A percentile compares a stretch with the other conserved stretches of the same genome.
phyloP scores from a whole-genome alignment of 2,888 invertebrate genomes.

The Tethea ocularis region DNA sequence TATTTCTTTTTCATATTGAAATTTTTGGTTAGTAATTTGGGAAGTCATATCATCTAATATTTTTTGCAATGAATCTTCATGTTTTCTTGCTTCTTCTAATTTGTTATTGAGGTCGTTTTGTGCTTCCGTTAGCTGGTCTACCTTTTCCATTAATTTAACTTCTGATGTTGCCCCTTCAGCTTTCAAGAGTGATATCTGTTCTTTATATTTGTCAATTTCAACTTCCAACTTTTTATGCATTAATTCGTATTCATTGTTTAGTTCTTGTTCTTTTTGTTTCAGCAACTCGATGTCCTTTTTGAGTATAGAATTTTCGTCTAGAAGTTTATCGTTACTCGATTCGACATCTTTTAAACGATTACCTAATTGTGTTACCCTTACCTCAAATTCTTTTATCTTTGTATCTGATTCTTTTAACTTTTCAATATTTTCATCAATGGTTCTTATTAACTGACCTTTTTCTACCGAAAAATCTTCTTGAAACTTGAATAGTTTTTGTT shows the following conservation, averaged over 20 bases:
- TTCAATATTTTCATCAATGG: conserved; percentile 64
- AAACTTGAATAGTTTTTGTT: conserved; percentile 73
- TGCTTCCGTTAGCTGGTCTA: conserved; percentile 76
- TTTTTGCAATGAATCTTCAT: conserved; percentile 78
- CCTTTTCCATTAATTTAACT: conserved; percentile 77
- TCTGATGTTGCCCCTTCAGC: conserved; percentile 73
- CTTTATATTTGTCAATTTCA: conserved; percentile 75
- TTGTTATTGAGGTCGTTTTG: conserved; percentile 78
- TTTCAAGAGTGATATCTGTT: conserved; percentile 71
- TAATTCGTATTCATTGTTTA: conserved; percentile 61
- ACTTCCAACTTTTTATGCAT: conserved; percentile 69
- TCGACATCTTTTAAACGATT: conserved; percentile 59
- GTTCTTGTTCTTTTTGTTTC: conserved; percentile 67
- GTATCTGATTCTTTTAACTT: conserved; percentile 62
- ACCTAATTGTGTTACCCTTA: conserved; percentile 48
- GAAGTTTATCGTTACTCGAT: conserved; percentile 61
- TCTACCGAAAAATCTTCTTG: conserved; percentile 70
- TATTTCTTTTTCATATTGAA: conserved; percentile 67
- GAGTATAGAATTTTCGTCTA: conserved; percentile 72
- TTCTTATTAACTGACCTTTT: conserved; percentile 62
- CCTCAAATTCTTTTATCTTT: conserved; percentile 66
- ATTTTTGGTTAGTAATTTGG: conserved; percentile 72
- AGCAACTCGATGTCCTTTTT: conserved; percentile 70
- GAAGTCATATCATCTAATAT: conserved; percentile 70
- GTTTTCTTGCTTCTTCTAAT: conserved; percentile 74